Base-by-base conservation (phyloP, 92 coral and sea anemone genomes). In the Pocillopora meandrina region DNA sequence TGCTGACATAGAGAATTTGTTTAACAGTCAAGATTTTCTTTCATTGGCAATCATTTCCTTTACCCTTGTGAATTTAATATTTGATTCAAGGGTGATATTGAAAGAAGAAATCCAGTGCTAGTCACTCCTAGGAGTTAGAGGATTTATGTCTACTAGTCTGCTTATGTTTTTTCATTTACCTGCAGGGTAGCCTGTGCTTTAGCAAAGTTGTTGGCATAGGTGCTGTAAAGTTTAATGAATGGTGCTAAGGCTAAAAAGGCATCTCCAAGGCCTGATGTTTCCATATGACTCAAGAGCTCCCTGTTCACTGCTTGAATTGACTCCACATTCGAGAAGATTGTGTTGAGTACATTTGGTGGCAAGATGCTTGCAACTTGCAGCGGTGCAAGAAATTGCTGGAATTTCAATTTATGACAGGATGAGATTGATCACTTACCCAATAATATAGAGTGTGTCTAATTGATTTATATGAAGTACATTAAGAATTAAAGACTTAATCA, bases 201-300 rank as follows among this genome's bases (percentile, higher is more conserved):
- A 56, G 92, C 99, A 88, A 95, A 96, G 85, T 96, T 96, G 68
- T 96, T 96, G 20, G 99, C 99, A 65, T 96, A 96, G 42, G 95
- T 96, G 57, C 99, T 95, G 92, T 96, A 96, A 3, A 95, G 92
- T 66, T 95, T 95, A 84, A 96, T 94, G 82, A 95, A 96, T 7
- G 99, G 99, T 16, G 99, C 99, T 84, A 96, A 88, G 14, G 99
- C 98, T 16, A 96, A 92, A 75, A 96, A 96, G 5, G 99, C 98
- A 91, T 96, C 98, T 17, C 98, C 99, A 58, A 96, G 86, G 36
- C 98, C 93, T 57, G 87, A 84, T 4, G 98, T 95, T 65, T 96
- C 98, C 98, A 96, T 95, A 87, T 96, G 99, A 73, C 92, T 93
- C 70, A 95, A 76, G 35, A 96, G 88, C 70, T 96, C 99, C 17